Percentiles rank a stretch among this genome's conserved stretches.
Conservation (phyloP, 2,797 vertebrate species). For the Limosa lapponica region DNA sequence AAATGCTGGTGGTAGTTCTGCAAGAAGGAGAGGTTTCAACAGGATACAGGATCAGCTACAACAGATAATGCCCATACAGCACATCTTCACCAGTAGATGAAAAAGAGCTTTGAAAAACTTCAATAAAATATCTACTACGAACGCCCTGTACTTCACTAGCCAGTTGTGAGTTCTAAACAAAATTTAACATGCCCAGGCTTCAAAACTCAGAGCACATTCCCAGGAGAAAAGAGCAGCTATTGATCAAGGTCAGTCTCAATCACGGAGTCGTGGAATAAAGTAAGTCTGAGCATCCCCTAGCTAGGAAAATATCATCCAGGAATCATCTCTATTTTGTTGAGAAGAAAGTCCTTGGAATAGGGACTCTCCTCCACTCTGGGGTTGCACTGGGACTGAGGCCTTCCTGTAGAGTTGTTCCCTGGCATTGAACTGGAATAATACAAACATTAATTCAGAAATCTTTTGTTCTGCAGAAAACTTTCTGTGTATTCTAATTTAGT, state of each 20-base stretch:
- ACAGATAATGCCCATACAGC: not conserved
- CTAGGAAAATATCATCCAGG: not conserved
- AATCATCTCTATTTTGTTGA: not conserved
- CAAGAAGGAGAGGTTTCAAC: not conserved
- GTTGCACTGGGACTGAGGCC: not conserved
- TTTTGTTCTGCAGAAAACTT: rapidly evolving
- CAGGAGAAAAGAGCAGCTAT: not conserved
- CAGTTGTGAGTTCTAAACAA: not conserved
- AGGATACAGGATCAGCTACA: not conserved
- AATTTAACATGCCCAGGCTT: not conserved
- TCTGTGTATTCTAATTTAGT: rapidly evolving
- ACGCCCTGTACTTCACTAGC: not conserved
- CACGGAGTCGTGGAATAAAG: not conserved
- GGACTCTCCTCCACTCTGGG: not conserved
- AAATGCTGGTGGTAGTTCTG: not conserved
- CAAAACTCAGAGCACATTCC: not conserved
- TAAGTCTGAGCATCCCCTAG: not conserved
- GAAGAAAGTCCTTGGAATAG: not conserved
- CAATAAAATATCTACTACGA: not conserved
- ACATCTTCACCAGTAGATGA: not conserved
- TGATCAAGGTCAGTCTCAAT: not conserved
- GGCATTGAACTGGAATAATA: rapidly evolving
- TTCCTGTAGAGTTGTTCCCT: not conserved
- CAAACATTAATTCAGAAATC: not conserved
- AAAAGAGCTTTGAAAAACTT: not conserved